Conservation (phyloP, 2,113 vertebrate genomes). For the Cyprinus carpio region DNA sequence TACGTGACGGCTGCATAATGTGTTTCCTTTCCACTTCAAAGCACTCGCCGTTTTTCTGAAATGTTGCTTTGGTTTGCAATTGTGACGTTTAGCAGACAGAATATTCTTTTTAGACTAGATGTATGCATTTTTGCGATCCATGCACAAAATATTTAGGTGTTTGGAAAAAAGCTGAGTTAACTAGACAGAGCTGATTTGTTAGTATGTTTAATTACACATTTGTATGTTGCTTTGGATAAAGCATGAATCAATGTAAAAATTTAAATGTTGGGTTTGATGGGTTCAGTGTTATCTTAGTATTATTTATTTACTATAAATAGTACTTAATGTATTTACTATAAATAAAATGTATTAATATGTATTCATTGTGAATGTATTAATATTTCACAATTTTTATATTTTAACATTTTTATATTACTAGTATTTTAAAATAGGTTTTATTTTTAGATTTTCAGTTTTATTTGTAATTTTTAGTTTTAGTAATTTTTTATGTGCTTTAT, state of each 20-base stretch:
- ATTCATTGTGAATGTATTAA: too few species aligned
- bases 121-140: background rate
- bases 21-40: conserved; percentile 17
- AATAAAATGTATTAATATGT: too few species aligned
- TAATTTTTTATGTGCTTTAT: too few species aligned
- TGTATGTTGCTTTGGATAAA: background rate
- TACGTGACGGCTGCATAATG: background rate
- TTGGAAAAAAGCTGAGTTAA: background rate
- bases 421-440: too few species aligned
- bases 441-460: too few species aligned
- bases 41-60: background rate
- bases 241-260: background rate
- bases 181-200: background rate
- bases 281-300: too few species aligned
- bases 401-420: too few species aligned
- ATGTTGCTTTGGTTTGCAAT: background rate
- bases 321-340: too few species aligned
- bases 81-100: background rate
- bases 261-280: too few species aligned
- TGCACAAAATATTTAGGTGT: background rate
- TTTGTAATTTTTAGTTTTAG: too few species aligned
- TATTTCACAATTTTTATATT: too few species aligned
- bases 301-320: too few species aligned
- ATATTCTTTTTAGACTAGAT: background rate
- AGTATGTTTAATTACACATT: background rate